Evolutionary conservation across 2,113 vertebrate species (phyloP).

Genomic region (Tautogolabrus adspersus): DNA sequence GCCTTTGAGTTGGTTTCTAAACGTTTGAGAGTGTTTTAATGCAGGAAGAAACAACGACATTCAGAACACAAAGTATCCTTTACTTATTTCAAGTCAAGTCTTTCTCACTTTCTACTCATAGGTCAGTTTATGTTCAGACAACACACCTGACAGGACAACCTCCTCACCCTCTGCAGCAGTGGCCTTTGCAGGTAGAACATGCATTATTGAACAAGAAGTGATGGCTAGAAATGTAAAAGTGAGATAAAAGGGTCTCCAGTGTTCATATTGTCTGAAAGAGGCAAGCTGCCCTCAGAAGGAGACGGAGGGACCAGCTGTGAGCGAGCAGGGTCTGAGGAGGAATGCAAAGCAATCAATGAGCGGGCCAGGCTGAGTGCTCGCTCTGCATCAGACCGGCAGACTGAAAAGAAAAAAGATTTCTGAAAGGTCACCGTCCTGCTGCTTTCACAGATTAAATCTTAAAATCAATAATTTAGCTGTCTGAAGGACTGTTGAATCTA

Average conservation of each 20-base stretch:
- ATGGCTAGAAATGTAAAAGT: constrained; percentile 46
- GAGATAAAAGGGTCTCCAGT: constrained; percentile 47
- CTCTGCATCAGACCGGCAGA: constrained; percentile 2
- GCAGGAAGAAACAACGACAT: background rate
- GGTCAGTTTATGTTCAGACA: constrained; percentile 5
- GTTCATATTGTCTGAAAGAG: constrained; percentile 37
- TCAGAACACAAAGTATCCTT: background rate
- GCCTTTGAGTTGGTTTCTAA: too few species aligned
- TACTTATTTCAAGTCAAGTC: too few species aligned
- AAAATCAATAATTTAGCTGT: constrained; percentile 41
- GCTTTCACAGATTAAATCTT: constrained; percentile 48
- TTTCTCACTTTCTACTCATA: background rate
- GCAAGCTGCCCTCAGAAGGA: constrained; percentile 32
- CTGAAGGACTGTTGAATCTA: constrained; percentile 13
- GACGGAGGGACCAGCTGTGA: constrained; percentile 60
- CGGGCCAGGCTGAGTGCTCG: constrained; percentile 41
- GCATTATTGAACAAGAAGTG: constrained; percentile 64
- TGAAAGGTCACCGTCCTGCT: constrained; percentile 61
- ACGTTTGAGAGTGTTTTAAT: too few species aligned
- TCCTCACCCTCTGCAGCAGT: constrained; percentile 14
- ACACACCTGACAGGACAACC: background rate
- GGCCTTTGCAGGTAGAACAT: constrained; percentile 55
- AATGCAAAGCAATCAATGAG: constrained; percentile 61
- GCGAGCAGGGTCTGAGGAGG: constrained; percentile 10
- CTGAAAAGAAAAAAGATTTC: constrained; percentile 13